phyloP scores from a whole-genome alignment of 2,888 invertebrate genomes.

The Lydus trimaculatus region DNA sequence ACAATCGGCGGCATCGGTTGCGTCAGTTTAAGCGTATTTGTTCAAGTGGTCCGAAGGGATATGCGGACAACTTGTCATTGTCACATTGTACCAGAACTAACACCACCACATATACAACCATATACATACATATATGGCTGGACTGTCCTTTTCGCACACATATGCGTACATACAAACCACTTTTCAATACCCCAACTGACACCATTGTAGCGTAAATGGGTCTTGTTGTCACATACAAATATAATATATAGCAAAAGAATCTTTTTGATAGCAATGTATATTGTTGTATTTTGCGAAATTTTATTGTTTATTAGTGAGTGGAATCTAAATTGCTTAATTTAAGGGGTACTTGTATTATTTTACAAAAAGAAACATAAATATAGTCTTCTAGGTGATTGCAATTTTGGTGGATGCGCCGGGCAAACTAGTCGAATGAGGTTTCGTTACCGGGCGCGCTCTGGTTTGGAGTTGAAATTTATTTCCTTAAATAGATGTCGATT shows the following conservation, averaged over 20 bases:
- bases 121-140: constrained; percentile 18
- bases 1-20: constrained; percentile 39
- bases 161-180: constrained; percentile 1
- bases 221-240: constrained; percentile 21
- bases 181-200: constrained; percentile 24
- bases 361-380: neutral
- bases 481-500: neutral
- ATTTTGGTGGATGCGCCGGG: constrained; percentile 4
- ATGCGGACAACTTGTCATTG: constrained; percentile 44
- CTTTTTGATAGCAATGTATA: neutral
- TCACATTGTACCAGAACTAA: constrained; percentile 37
- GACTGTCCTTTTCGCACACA: neutral
- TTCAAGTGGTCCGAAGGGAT: constrained; percentile 43
- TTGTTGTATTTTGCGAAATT: neutral
- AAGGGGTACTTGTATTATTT: neutral
- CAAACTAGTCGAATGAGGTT: neutral
- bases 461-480: neutral
- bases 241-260: constrained; percentile 2
- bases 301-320: neutral
- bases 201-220: neutral
- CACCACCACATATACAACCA: constrained; percentile 31
- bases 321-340: too few relatives aligned
- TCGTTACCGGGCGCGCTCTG: neutral
- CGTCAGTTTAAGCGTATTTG: constrained; percentile 40
- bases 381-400: neutral